phyloP scores from a whole-genome alignment of 2,797 vertebrate species.

The Dipus sagitta region DNA sequence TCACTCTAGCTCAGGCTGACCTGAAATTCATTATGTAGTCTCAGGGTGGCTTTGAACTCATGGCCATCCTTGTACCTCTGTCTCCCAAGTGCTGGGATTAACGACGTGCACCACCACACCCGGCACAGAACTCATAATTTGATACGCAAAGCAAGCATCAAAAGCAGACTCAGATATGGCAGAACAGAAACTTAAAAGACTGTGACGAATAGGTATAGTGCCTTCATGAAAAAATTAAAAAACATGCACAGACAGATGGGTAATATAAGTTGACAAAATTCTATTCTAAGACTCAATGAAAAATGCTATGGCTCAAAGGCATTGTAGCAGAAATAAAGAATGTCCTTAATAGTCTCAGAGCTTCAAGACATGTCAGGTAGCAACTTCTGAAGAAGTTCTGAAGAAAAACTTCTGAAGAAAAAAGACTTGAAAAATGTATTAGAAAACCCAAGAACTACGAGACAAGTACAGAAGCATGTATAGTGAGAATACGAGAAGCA shows the following conservation, averaged over 20 bases:
- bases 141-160: background rate
- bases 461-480: background rate
- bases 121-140: background rate
- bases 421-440: background rate
- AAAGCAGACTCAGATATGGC: background rate
- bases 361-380: background rate
- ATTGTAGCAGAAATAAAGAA: slow-evolving; percentile 27
- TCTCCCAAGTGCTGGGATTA: no score
- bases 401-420: background rate
- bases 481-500: background rate
- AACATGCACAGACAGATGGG: background rate
- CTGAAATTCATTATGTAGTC: no score
- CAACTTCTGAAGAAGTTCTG: background rate
- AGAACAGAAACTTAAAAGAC: background rate
- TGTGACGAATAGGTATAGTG: background rate
- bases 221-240: background rate
- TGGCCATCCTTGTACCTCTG: no score
- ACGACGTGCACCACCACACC: no score
- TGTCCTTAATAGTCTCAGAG: background rate
- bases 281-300: slow-evolving; percentile 10
- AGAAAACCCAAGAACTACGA: background rate
- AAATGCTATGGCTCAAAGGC: background rate
- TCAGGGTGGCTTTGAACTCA: no score
- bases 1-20: no score
- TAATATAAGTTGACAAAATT: background rate